A percentile compares a stretch with the other conserved stretches of the same genome.
Conservation (phyloP, 2,888 invertebrate species). For the Conomelus anceps region DNA sequence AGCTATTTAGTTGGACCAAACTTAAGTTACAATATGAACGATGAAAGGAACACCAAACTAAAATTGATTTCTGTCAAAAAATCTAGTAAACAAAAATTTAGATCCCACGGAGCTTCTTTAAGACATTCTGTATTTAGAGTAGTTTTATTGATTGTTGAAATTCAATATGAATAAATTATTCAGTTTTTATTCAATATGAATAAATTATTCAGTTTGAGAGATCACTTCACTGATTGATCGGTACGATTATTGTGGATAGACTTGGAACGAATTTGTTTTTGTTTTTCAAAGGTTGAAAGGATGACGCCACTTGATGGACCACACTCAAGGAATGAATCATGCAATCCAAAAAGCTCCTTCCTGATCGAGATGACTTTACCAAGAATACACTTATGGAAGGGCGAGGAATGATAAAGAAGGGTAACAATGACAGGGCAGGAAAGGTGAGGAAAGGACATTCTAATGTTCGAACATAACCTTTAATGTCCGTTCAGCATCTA, state of each 20-base stretch:
- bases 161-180: too few relatives aligned
- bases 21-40: too few relatives aligned
- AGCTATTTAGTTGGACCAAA: too few relatives aligned
- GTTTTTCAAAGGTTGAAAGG: background rate
- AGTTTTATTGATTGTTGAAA: too few relatives aligned
- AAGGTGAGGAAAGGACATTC: background rate
- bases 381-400: background rate
- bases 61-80: too few relatives aligned
- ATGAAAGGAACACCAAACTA: too few relatives aligned
- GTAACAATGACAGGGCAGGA: background rate
- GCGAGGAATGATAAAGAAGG: background rate
- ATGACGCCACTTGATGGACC: background rate
- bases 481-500: background rate
- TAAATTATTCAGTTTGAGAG: background rate
- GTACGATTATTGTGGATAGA: background rate
- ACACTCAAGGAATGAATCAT: background rate
- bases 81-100: too few relatives aligned
- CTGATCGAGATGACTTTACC: background rate
- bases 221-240: background rate
- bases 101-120: too few relatives aligned
- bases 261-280: background rate
- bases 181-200: background rate
- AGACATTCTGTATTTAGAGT: too few relatives aligned
- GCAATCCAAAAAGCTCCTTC: background rate
- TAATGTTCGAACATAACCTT: background rate